Evolutionary conservation across 2,888 invertebrate genomes (phyloP), one percentile per base, ranked within the genome.

Genomic region (Synergus gifuensis): DNA sequence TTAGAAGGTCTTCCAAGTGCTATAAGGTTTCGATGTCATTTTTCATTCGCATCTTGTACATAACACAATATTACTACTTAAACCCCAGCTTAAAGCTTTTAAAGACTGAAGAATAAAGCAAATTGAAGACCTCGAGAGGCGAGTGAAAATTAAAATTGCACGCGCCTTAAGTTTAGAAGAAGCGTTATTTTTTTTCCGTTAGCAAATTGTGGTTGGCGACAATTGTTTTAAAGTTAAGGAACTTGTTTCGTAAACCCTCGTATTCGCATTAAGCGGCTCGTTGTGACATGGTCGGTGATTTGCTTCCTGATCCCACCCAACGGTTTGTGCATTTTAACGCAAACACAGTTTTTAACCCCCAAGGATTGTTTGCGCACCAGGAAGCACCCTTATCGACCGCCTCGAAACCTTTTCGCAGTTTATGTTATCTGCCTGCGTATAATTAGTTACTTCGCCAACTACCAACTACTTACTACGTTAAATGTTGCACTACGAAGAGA

Each of bases 401-500:
- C n/a, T 73, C n/a, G n/a, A 54, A 54, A 73, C 49, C n/a, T 40
- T 69, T 69, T 46, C 28, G 69, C 36, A 69, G 28, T 73, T 73
- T 40, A 49, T 60, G 60, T 14, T 60, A 28, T 28, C 60, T 60
- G 22, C 5, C 54, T 11, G 36, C 36, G 54, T 73, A 73, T 73
- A 73, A 73, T 73, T 73, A 73, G 73, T 54, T 73, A 28, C 73
- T 40, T 73, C 36, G 22, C 16, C 36, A 73, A 54, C 73, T 73
- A 73, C 54, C 73, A n/a, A n/a, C n/a, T n/a, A n/a, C n/a, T n/a
- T n/a, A n/a, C n/a, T n/a, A 54, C 36, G 54, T 40, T 73, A 54
- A 40, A 73, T 73, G 73, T 54, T 73, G 73, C 73, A 73, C 73
- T 73, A 28, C 44, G 8, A 54, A 69, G 28, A 73, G 73, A 73